Evolutionary conservation across 2,797 vertebrate species (phyloP), one percentile per base, ranked within the genome.

Genomic region (Pangasius krempfi): DNA sequence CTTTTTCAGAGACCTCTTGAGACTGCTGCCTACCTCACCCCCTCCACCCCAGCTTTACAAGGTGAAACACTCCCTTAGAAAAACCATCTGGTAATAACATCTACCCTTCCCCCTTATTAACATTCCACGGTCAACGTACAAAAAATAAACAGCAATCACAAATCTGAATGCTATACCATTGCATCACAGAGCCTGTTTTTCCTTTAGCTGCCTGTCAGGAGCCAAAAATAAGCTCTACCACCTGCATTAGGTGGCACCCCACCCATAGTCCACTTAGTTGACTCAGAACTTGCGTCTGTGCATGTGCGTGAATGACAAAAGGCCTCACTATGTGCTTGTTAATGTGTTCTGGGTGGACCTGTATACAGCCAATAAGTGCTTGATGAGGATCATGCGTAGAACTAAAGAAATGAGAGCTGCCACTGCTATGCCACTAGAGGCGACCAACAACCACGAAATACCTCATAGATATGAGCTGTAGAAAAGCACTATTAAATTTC

Each of bases 61-160:
- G 95, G 94, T 96, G 95, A 96, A 95, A 95, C 93, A 93, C 94
- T 95, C 94, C 94, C 91, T 92, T 91, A 92, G 93, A 92, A 95
- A 96, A 96, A 94, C 93, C 95, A 95, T 95, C 95, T 95, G 94
- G 95, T 94, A 92, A 90, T 94, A 94, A 93, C 93, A 68, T 89
- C 40, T 83, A 76, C 78, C 78, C 82, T 84, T 52, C 47, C 82
- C 64, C 66, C 85, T 87, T 83, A 89, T 87, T 93, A 93, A 94
- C 86, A 90, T 94, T 95, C 94, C 92, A 92, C 94, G 92, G 94
- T 94, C 89, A 91, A 94, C 92, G 78, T 68, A 86, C 94, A 91
- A 82, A 83, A 95, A 95, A 96, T 94, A 96, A 95, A 96, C 94
- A 95, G 89, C 3, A 78, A 86, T 86, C 91, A 94, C 93, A 86